These are phyloP conservation scores for Sinodicranocentrus sp. DNA, from an alignment of 2,888 invertebrate species.

Conservation along the genomic window DNA sequence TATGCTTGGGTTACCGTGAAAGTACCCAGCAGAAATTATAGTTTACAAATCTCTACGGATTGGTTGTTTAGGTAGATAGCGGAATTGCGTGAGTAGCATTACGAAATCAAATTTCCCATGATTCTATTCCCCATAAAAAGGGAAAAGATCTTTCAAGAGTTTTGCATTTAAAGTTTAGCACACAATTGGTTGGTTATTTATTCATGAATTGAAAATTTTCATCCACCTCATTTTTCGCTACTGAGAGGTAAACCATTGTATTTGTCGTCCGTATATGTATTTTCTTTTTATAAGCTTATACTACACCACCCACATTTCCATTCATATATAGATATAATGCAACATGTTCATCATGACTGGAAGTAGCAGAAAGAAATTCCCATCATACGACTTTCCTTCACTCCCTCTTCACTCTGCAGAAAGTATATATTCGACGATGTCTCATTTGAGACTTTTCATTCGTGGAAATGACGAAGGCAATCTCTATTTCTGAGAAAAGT, in stretches of 20 bases:
- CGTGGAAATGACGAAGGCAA: background rate
- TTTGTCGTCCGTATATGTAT: background rate
- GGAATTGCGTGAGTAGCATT: background rate
- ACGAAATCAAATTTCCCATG: background rate
- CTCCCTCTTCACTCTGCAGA: too few relatives aligned
- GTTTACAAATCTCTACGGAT: background rate
- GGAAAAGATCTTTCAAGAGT: background rate
- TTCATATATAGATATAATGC: background rate
- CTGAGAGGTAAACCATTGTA: background rate
- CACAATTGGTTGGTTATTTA: slow-evolving; percentile 16
- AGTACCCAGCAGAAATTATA: too few relatives aligned
- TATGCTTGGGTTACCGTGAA: too few relatives aligned
- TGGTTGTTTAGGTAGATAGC: too few relatives aligned
- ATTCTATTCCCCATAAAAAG: background rate
- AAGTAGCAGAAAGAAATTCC: background rate
- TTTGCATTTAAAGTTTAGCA: background rate
- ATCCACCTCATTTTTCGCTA: background rate
- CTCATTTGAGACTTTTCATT: slow-evolving; percentile 13
- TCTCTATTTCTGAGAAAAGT: slow-evolving; percentile 14
- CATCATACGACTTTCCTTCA: background rate
- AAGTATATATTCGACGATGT: too few relatives aligned
- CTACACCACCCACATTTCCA: too few relatives aligned
- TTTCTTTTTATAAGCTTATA: background rate
- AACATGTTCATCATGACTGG: background rate
- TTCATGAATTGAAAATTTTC: slow-evolving; percentile 8